Evolutionary conservation across 2,113 vertebrate species (phyloP).

Genomic region (Cettia cetti): DNA sequence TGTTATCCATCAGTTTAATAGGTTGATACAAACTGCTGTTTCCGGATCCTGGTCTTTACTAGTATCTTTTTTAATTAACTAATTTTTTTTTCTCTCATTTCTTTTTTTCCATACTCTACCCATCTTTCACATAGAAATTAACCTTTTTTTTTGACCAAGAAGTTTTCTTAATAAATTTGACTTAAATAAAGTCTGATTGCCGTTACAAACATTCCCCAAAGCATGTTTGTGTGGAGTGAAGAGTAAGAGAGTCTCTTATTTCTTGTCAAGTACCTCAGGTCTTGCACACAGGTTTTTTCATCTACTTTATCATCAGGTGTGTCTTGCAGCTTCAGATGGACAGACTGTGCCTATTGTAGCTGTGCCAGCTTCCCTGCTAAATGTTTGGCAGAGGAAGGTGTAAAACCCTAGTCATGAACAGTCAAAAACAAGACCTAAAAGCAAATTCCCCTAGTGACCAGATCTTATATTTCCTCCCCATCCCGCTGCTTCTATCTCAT

Average conservation of each 20-base stretch:
- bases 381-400: slow-evolving; percentile 15
- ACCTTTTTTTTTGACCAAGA: neutral
- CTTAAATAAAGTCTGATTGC: neutral
- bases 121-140: neutral
- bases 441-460: neutral
- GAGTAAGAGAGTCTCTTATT: neutral
- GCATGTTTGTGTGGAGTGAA: neutral
- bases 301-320: neutral
- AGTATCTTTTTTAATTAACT: slow-evolving; percentile 7
- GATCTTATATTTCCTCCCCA: neutral
- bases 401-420: neutral
- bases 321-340: slow-evolving; percentile 16
- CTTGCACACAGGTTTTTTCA: neutral
- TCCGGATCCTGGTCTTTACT: neutral
- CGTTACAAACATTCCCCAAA: neutral
- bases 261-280: neutral
- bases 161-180: neutral
- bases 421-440: neutral
- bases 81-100: neutral
- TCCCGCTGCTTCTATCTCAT: neutral
- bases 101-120: neutral
- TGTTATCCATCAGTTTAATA: slow-evolving; percentile 32
- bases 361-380: slow-evolving; percentile 38
- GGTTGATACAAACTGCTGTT: slow-evolving; percentile 3
- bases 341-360: neutral